Base-by-base conservation (phyloP, 2,888 invertebrate species). In the Mythimna loreyi region DNA sequence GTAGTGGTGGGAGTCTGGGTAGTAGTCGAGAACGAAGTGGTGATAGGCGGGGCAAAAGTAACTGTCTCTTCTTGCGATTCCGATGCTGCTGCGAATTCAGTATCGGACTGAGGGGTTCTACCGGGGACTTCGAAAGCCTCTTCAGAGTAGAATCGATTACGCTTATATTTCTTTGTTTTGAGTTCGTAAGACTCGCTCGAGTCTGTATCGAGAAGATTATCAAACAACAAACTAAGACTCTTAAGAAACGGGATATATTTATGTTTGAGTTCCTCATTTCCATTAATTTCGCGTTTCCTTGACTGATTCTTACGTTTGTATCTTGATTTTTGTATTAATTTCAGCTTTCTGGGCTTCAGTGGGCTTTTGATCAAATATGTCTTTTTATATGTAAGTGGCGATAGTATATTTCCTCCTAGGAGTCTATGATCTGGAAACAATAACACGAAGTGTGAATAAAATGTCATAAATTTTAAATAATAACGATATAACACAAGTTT, bases 211-310 rank as follows among this genome's bases (percentile, higher is more conserved):
- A 96, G 90, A 84, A 96, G 86, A 91, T 93, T 91, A 88, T 94
- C 92, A 89, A 96, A 91, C 84, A 96, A 82, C 87, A 94, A 80
- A 83, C 91, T 89, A 88, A 96, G 87, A 86, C 90, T 94, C 75
- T 89, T 93, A 87, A 95, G 92, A 62, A 96, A 85, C 55, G 95
- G 94, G 60, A 93, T 90, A 80, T 94, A 92, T 85, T 94, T 93
- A 49, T 88, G 86, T 78, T 89, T 89, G 81, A 91, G 86, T 67
- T 87, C 84, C 62, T 87, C 92, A 92, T 94, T 85, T 78, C 89
- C 87, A 72, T 82, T 75, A 53, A 90, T 86, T 82, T 94, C 92
- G 67, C 91, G 86, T 87, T 94, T 94, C 43, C 80, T 78, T 1
- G 92, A 89, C 75, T 89, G 87, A 69, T 87, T 91, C 70, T 86